These are phyloP conservation scores for Muntiacus muntjak DNA, from an alignment of 2,113 vertebrate genomes.

Conservation along the genomic window DNA sequence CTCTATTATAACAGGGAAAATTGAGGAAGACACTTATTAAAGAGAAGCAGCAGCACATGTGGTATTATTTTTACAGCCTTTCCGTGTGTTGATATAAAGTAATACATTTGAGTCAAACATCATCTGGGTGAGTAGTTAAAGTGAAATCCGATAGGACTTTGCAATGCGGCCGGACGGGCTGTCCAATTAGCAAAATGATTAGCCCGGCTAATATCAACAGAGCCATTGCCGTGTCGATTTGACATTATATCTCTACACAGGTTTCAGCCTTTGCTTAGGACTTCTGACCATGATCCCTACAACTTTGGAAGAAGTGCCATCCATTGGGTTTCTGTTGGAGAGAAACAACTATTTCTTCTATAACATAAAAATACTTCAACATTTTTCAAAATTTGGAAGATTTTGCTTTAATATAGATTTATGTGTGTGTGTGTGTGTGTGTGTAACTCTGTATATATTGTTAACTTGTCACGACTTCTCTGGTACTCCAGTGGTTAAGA, in stretches of 20 bases:
- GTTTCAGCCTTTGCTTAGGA: slow-evolving; percentile 67
- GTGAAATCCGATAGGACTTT: slow-evolving; percentile 81
- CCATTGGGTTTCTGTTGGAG: background rate
- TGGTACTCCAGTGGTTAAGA: background rate
- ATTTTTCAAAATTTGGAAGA: background rate
- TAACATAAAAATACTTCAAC: background rate
- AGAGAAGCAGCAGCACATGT: slow-evolving; percentile 82
- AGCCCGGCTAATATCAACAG: slow-evolving; percentile 85
- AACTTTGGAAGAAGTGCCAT: background rate
- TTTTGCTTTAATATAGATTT: background rate
- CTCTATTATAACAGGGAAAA: slow-evolving; percentile 82
- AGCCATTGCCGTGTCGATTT: slow-evolving; percentile 74
- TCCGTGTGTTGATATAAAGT: slow-evolving; percentile 86
- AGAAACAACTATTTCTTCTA: background rate
- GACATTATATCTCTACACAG: slow-evolving; percentile 76
- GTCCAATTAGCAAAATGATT: slow-evolving; percentile 85
- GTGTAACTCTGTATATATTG: background rate
- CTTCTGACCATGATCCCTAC: background rate
- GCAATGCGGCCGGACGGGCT: slow-evolving; percentile 73
- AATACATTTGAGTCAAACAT: slow-evolving; percentile 87
- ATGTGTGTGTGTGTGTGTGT: background rate
- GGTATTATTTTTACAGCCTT: slow-evolving; percentile 86
- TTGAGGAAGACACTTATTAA: slow-evolving; percentile 89
- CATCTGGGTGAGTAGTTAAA: slow-evolving; percentile 84
- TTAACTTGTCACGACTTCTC: background rate